Conservation (phyloP, 1,140 invertebrate species). For the Camponotus floridanus region DNA sequence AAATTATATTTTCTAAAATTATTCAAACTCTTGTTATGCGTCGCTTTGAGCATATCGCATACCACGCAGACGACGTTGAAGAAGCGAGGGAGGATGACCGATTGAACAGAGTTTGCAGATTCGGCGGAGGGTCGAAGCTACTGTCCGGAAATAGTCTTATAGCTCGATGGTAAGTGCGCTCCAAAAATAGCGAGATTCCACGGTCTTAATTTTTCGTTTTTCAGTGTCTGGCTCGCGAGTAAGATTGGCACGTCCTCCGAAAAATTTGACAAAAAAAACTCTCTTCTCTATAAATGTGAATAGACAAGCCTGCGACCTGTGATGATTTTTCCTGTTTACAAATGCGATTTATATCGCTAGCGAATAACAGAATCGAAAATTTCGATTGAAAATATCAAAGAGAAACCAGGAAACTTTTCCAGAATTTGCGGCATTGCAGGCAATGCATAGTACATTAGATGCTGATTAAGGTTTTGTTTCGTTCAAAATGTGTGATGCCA, state of each 20-base stretch:
- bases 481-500: conserved; percentile 34
- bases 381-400: not conserved
- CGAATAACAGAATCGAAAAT: not conserved
- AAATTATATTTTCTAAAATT: conserved; percentile 60
- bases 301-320: not conserved
- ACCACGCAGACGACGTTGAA: conserved; percentile 60
- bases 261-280: conserved; percentile 25
- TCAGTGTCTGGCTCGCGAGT: conserved; percentile 60
- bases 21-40: conserved; percentile 31
- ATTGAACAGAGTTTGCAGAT: conserved; percentile 66
- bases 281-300: not conserved
- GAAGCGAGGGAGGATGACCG: conserved; percentile 73
- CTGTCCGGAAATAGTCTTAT: conserved; percentile 73
- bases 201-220: conserved; percentile 68
- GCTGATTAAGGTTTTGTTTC: conserved; percentile 21
- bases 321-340: not conserved
- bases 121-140: conserved; percentile 68
- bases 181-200: conserved; percentile 72
- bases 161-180: conserved; percentile 65
- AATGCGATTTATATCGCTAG: not conserved
- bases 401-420: not conserved
- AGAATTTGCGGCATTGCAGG: conserved; percentile 26
- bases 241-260: conserved; percentile 63
- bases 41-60: conserved; percentile 36
- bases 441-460: conserved; percentile 19